Conservation (phyloP, 1,140 invertebrate genomes). For the Euborellia annulipes region DNA sequence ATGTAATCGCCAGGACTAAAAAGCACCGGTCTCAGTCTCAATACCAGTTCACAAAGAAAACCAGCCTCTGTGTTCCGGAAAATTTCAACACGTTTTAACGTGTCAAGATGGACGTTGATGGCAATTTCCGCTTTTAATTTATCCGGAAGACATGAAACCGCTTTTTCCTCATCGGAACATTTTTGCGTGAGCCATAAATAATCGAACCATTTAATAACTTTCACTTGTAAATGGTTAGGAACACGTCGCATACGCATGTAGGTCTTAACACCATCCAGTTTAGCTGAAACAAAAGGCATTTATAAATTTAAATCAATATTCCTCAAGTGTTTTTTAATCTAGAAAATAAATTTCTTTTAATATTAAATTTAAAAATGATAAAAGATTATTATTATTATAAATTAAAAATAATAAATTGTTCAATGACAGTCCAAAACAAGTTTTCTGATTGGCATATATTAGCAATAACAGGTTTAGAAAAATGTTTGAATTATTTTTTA, state of each 20-base stretch:
- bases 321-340: too few species aligned
- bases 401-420: too few species aligned
- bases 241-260: constrained; percentile 95
- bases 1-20: constrained; percentile 98
- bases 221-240: constrained; percentile 86
- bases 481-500: too few species aligned
- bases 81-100: constrained; percentile 92
- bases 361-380: too few species aligned
- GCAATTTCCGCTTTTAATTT: constrained; percentile 97
- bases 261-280: constrained; percentile 94
- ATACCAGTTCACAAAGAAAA: constrained; percentile 91
- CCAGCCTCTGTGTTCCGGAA: constrained; percentile 99
- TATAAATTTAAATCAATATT: too few species aligned
- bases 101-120: constrained; percentile 97
- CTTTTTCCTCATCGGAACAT: constrained; percentile 92
- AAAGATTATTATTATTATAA: too few species aligned
- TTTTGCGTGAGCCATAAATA: constrained; percentile 98
- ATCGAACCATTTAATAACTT: constrained; percentile 99
- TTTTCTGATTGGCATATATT: too few species aligned
- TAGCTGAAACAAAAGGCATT: constrained; percentile 69
- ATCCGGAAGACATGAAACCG: constrained; percentile 86
- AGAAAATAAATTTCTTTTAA: too few species aligned
- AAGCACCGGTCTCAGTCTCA: constrained; percentile 82
- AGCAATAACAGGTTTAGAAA: too few species aligned
- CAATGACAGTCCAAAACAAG: too few species aligned